These are phyloP conservation scores for Plutella xylostella DNA, from an alignment of 2,888 invertebrate species.

Conservation along the genomic window DNA sequence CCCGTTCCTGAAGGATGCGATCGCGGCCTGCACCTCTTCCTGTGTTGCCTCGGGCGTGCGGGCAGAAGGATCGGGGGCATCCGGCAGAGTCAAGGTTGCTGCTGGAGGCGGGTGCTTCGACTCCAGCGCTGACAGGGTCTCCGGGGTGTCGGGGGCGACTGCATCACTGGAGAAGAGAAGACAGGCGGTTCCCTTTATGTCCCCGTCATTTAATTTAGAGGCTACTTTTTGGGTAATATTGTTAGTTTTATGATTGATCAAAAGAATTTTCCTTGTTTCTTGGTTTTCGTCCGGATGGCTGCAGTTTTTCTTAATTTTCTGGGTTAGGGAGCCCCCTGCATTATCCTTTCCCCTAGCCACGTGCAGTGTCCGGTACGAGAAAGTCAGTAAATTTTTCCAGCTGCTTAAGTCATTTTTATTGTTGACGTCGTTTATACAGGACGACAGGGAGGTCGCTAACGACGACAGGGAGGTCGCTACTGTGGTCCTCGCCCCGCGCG, in stretches of 20 bases:
- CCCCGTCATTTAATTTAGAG: no score
- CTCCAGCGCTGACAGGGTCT: not conserved
- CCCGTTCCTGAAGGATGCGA: no score
- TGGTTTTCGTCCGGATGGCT: not conserved
- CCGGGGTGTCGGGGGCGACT: no score
- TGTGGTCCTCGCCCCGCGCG: not conserved
- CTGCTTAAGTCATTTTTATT: no score
- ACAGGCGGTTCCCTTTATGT: no score
- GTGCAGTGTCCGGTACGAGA: not conserved
- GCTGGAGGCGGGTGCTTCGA: not conserved
- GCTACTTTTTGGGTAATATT: not conserved
- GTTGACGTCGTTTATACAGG: not conserved
- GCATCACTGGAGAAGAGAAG: no score
- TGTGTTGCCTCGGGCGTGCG: not conserved
- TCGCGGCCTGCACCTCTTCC: not conserved
- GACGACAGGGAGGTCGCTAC: not conserved
- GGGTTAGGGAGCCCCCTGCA: not conserved
- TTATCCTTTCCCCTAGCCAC: not conserved
- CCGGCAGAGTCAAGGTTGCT: not conserved
- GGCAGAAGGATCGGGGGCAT: not conserved
- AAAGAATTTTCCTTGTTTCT: not conserved
- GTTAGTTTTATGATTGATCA: not conserved
- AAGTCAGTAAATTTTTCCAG: not conserved
- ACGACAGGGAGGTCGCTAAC: not conserved
- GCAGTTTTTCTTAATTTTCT: not conserved